Evolutionary conservation across 2,888 invertebrate genomes (phyloP).

Genomic region (Dasypolia templi): DNA sequence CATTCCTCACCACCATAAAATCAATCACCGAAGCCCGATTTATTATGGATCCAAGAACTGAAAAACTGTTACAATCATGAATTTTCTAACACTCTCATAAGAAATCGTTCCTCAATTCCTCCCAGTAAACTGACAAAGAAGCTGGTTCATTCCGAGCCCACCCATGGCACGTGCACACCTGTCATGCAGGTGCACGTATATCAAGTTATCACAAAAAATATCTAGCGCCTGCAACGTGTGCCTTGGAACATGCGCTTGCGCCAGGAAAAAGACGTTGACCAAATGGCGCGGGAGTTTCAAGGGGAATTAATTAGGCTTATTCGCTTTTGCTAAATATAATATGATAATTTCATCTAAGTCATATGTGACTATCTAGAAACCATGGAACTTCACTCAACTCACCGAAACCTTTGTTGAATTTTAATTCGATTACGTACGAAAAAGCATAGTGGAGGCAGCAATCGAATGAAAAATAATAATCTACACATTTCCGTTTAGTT

Average conservation of each 20-base stretch:
- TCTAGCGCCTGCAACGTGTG: conserved; percentile 60
- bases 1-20: too few species aligned
- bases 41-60: neutral
- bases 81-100: neutral
- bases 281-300: conserved; percentile 16
- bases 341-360: neutral
- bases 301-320: neutral
- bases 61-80: neutral
- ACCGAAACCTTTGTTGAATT: neutral
- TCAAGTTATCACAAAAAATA: conserved; percentile 61
- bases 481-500: too few species aligned
- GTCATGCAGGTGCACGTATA: conserved; percentile 69
- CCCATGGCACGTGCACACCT: conserved; percentile 69
- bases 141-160: conserved; percentile 40
- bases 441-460: neutral
- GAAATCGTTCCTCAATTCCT: neutral
- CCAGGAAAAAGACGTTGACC: conserved; percentile 24
- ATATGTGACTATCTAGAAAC: neutral
- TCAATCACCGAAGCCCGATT: neutral
- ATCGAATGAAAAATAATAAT: too few species aligned
- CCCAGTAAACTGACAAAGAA: conserved; percentile 17
- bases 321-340: neutral
- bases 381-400: neutral
- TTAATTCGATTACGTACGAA: neutral
- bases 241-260: conserved; percentile 22